phyloP scores from a whole-genome alignment of 2,888 invertebrate genomes.

The Apocheima hispidaria region DNA sequence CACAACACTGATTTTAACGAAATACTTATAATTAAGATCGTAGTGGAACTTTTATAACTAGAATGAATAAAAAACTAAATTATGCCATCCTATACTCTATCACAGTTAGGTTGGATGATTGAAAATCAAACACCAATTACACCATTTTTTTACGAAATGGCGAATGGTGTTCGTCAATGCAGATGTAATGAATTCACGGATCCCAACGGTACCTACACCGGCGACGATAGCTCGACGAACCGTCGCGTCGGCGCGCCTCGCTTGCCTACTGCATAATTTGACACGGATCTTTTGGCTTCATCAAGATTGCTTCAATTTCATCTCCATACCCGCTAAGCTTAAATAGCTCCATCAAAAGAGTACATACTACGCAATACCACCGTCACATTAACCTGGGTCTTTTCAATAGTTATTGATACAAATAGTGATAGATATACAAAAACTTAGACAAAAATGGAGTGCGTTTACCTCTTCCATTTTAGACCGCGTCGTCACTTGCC shows the following conservation, averaged over 20 bases:
- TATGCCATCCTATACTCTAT: neutral
- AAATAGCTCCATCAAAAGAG: no score
- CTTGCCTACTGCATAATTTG: constrained; percentile 19
- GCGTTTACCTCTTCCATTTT: no score
- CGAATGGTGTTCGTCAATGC: constrained; percentile 13
- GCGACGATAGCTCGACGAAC: constrained; percentile 14
- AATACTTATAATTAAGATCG: no score
- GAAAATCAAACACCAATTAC: neutral
- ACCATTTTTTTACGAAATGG: constrained; percentile 20
- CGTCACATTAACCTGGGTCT: no score
- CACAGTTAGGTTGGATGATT: constrained; percentile 12
- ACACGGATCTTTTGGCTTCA: constrained; percentile 5
- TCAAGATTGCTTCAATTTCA: neutral
- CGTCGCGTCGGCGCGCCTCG: constrained; percentile 5
- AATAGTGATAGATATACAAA: no score
- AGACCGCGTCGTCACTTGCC: no score
- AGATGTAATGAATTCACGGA: constrained; percentile 30
- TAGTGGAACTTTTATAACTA: neutral
- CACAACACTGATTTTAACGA: no score
- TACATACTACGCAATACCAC: no score
- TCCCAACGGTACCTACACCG: constrained; percentile 26
- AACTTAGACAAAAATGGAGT: no score
- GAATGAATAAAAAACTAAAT: neutral
- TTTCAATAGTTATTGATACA: no score
- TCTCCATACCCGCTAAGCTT: no score